Conservation (phyloP, 64 coral and sea anemone species). For the Hydrozoanthus tunicans region DNA sequence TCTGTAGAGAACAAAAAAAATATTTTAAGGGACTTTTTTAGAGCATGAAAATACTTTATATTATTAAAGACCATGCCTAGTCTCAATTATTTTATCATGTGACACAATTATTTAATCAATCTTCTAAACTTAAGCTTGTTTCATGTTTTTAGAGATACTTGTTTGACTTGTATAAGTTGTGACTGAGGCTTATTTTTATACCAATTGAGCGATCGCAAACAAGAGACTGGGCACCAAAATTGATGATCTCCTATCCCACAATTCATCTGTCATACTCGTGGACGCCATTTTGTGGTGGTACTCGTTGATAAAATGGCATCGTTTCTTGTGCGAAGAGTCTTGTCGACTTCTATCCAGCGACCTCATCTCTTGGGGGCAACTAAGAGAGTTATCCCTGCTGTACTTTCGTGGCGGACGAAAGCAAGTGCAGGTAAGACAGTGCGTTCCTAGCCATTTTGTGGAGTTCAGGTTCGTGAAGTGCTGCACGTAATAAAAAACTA, state of each 20-base stretch:
- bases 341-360: constrained; percentile 19
- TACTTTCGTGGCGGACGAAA: constrained; percentile 38
- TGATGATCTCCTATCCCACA: constrained; percentile 8
- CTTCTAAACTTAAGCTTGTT: too few relatives aligned
- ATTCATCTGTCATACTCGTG: constrained; percentile 8
- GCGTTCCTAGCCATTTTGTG: not conserved
- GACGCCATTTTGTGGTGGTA: constrained; percentile 40
- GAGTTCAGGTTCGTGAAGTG: not conserved
- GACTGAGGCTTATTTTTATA: too few relatives aligned
- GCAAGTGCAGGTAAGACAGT: constrained; percentile 18
- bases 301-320: constrained; percentile 38
- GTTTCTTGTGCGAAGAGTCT: constrained; percentile 44
- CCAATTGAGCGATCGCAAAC: not conserved
- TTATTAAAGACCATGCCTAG: too few relatives aligned
- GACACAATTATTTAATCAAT: too few relatives aligned
- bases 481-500: constrained; percentile 27
- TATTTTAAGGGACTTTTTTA: too few relatives aligned
- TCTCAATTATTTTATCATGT: too few relatives aligned
- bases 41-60: too few relatives aligned
- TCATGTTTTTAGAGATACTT: too few relatives aligned
- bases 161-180: too few relatives aligned
- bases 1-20: too few relatives aligned
- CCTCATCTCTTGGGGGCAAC: constrained; percentile 20
- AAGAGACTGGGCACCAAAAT: constrained; percentile 12
- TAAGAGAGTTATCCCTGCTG: constrained; percentile 25